These are phyloP conservation scores for Chaetodon trifasciatus DNA, from an alignment of 2,797 vertebrate genomes.

Conservation along the genomic window DNA sequence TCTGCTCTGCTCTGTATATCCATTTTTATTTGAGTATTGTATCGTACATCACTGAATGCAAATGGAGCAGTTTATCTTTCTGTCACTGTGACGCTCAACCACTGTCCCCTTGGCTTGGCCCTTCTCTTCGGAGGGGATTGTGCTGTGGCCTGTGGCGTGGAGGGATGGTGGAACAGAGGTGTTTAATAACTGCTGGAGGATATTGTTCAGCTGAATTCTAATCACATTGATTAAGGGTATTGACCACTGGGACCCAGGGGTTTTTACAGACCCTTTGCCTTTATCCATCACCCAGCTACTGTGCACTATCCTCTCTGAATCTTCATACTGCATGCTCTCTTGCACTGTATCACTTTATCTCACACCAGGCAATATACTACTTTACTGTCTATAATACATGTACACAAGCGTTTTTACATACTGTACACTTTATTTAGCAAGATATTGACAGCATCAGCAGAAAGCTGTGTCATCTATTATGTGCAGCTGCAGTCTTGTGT, in stretches of 20 bases:
- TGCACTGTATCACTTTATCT: slow-evolving; percentile 17
- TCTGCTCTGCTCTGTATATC: slow-evolving; percentile 54
- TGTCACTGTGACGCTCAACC: slow-evolving; percentile 59
- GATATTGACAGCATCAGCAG: slow-evolving; percentile 23
- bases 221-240: slow-evolving; percentile 82
- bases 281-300: slow-evolving; percentile 70
- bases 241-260: slow-evolving; percentile 66
- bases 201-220: slow-evolving; percentile 79
- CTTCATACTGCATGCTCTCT: slow-evolving; percentile 27
- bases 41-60: slow-evolving; percentile 79
- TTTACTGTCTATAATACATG: slow-evolving; percentile 8
- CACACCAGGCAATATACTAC: slow-evolving; percentile 5
- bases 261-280: slow-evolving; percentile 62
- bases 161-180: slow-evolving; percentile 48
- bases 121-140: slow-evolving; percentile 35
- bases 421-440: slow-evolving; percentile 8
- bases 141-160: slow-evolving; percentile 18
- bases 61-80: slow-evolving; percentile 80
- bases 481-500: neutral
- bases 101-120: slow-evolving; percentile 53
- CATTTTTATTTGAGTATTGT: slow-evolving; percentile 79
- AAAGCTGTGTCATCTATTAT: neutral
- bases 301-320: slow-evolving; percentile 43
- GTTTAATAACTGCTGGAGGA: slow-evolving; percentile 76
- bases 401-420: slow-evolving; percentile 3